Conservation (phyloP, 1,140 invertebrate genomes). For the Polypedilum pembai region DNA sequence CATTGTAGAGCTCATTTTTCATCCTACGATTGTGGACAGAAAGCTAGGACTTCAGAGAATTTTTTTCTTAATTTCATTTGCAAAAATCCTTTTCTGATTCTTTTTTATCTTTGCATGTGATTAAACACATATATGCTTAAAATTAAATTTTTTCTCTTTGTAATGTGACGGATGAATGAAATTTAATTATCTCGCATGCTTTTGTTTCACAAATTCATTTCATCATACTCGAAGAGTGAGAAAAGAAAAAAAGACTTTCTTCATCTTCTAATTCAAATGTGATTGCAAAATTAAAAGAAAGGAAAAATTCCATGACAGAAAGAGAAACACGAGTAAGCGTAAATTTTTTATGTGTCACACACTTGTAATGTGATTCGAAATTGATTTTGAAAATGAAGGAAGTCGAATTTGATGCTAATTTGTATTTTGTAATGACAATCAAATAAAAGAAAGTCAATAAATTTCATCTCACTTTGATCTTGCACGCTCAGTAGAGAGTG, state of each 20-base stretch:
- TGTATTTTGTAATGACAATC: not conserved
- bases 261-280: not conserved
- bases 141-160: not conserved
- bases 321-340: too few species aligned
- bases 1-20: not conserved
- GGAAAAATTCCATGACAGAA: too few species aligned
- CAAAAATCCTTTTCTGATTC: not conserved
- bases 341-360: too few species aligned
- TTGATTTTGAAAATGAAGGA: not conserved
- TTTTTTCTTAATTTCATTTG: not conserved
- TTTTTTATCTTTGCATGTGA: not conserved
- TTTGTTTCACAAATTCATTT: not conserved
- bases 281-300: not conserved
- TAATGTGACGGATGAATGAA: constrained; percentile 9
- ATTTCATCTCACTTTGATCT: not conserved
- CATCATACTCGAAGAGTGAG: not conserved
- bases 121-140: not conserved
- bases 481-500: too few species aligned
- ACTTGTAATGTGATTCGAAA: constrained; percentile 12
- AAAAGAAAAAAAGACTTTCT: not conserved
- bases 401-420: not conserved
- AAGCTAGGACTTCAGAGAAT: not conserved
- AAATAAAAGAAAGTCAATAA: not conserved
- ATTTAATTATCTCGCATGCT: constrained; percentile 23
- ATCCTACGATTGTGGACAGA: too few species aligned